Evolutionary conservation across 2,113 vertebrate genomes (phyloP).

Genomic region (Lasiurus cinereus): DNA sequence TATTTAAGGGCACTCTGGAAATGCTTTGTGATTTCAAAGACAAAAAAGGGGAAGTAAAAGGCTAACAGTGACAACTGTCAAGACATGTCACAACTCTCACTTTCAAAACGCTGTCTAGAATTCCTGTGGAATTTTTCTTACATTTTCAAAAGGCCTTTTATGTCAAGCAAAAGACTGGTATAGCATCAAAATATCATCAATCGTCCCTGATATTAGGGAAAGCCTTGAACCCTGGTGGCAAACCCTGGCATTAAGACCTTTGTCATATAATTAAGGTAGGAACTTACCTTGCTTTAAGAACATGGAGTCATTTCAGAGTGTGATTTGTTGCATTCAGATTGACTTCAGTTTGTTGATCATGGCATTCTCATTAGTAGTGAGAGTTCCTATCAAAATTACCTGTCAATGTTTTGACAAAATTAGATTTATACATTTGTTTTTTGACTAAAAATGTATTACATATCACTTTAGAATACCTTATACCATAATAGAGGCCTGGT

Average conservation of each 20-base stretch:
- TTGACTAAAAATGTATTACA: conserved; percentile 16
- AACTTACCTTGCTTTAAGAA: conserved; percentile 13
- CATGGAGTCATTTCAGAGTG: conserved; percentile 6
- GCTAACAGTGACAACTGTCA: conserved; percentile 20
- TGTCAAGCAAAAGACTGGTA: neutral
- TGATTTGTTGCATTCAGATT: neutral
- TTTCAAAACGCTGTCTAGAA: conserved; percentile 45
- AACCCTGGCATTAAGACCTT: neutral
- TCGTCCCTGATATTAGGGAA: neutral
- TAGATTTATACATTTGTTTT: neutral
- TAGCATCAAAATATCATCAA: neutral
- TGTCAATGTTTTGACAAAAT: conserved; percentile 43
- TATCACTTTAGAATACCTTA: neutral
- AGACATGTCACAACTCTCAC: conserved; percentile 34
- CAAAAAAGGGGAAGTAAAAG: neutral
- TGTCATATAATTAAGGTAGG: neutral
- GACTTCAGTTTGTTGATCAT: neutral
- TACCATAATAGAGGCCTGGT: neutral
- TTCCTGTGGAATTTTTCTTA: conserved; percentile 10
- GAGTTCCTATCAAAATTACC: neutral
- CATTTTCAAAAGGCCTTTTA: conserved; percentile 43
- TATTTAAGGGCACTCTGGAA: conserved; percentile 39
- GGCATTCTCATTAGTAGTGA: neutral
- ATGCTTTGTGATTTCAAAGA: conserved; percentile 52
- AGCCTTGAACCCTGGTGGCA: neutral